Evolutionary conservation across 2,113 vertebrate species (phyloP).

Genomic region (Petrocephalus microphthalmus): DNA sequence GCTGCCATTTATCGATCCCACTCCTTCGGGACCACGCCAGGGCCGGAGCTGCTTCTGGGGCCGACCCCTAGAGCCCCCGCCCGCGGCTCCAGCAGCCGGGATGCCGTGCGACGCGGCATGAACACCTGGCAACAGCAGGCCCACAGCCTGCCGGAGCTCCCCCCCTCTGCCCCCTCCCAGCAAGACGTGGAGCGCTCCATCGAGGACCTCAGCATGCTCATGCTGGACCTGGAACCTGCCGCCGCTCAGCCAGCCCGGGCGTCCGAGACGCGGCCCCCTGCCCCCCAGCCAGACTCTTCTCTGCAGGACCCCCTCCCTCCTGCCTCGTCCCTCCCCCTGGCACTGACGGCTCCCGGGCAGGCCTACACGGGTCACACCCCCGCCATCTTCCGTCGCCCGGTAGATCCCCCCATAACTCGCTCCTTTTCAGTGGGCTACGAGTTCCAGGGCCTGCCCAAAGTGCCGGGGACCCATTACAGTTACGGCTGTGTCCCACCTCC

Average conservation of each 20-base stretch:
- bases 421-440: not conserved
- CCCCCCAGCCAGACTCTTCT: conserved; percentile 36
- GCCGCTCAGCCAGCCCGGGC: conserved; percentile 62
- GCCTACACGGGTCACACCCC: conserved; percentile 37
- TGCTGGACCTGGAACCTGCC: conserved; percentile 77
- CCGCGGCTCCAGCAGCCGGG: conserved; percentile 87
- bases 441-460: conserved; percentile 27
- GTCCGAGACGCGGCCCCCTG: conserved; percentile 60
- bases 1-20: conserved; percentile 70
- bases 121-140: conserved; percentile 82
- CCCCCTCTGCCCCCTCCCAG: conserved; percentile 68
- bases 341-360: not conserved
- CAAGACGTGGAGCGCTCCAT: conserved; percentile 93
- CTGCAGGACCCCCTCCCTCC: conserved; percentile 23
- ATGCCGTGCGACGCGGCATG: conserved; percentile 89
- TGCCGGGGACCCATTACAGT: conserved; percentile 40
- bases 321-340: not conserved
- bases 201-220: conserved; percentile 86
- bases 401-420: conserved; percentile 39
- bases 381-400: conserved; percentile 44
- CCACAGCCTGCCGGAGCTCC: conserved; percentile 82
- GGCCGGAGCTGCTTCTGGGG: conserved; percentile 39
- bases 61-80: conserved; percentile 75
- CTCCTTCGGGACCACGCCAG: conserved; percentile 63
- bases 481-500: conserved; percentile 62